phyloP scores from a whole-genome alignment of 2,797 vertebrate genomes.

The Emydoidea blandingii region DNA sequence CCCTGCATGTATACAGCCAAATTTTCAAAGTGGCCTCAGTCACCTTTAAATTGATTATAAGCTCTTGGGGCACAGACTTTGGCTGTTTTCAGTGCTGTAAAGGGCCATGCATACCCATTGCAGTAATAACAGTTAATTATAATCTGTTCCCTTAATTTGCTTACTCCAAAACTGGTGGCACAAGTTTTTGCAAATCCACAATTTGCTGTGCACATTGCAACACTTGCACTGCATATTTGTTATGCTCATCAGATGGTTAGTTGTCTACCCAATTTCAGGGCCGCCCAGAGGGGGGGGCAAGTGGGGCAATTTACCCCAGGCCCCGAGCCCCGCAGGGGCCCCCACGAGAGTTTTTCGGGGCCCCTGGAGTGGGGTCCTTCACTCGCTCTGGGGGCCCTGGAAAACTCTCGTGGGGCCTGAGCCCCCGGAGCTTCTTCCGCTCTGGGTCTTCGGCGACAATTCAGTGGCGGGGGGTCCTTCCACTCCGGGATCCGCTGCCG shows the following conservation, averaged over 20 bases:
- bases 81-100: background rate
- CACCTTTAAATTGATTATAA: background rate
- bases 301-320: too few relatives aligned
- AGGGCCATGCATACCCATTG: background rate
- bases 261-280: background rate
- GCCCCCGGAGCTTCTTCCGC: too few relatives aligned
- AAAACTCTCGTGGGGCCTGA: too few relatives aligned
- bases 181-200: background rate
- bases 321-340: too few relatives aligned
- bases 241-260: background rate
- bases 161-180: background rate
- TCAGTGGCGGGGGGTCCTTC: too few relatives aligned
- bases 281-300: too few relatives aligned
- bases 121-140: background rate
- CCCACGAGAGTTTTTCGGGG: too few relatives aligned
- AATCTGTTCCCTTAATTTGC: background rate
- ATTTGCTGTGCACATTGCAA: background rate
- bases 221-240: background rate
- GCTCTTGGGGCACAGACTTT: background rate
- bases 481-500: too few relatives aligned
- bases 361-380: too few relatives aligned
- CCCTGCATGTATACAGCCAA: background rate
- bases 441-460: too few relatives aligned
- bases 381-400: too few relatives aligned
- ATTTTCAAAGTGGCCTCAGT: background rate